phyloP scores from a whole-genome alignment of 2,888 invertebrate genomes.

The Pachycephus smyrnensis region DNA sequence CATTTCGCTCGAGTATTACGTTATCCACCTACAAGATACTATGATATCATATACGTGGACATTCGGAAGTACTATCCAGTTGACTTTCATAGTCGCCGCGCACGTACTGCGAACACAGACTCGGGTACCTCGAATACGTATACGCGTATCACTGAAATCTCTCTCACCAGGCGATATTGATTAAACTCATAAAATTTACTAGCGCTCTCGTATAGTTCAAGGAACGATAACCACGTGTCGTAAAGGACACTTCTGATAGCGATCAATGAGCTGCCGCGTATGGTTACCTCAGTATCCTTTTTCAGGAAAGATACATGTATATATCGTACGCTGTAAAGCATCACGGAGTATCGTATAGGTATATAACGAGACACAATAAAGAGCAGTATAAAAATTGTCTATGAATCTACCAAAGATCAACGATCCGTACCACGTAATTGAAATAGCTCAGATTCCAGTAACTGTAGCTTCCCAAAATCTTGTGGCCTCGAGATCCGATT shows the following conservation, averaged over 20 bases:
- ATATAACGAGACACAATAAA: neutral
- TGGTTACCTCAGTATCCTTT: neutral
- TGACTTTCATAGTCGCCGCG: neutral
- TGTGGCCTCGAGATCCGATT: neutral
- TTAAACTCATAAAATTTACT: neutral
- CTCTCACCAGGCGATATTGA: neutral
- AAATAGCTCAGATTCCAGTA: neutral
- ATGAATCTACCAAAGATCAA: neutral
- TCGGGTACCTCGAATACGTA: neutral
- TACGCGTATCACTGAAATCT: neutral
- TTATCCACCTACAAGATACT: neutral
- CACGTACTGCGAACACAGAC: neutral
- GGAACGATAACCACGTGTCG: neutral
- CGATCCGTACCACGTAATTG: neutral
- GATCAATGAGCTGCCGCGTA: neutral
- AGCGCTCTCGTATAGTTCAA: neutral
- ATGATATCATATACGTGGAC: neutral
- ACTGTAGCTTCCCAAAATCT: neutral
- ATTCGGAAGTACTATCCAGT: neutral
- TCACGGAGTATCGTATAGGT: neutral
- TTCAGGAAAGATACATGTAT: neutral
- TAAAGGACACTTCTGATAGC: neutral
- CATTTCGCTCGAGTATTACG: neutral
- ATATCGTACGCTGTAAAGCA: no score
- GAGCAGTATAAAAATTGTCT: neutral